Base-by-base conservation (phyloP, 2,113 vertebrate species). In the Egretta garzetta region DNA sequence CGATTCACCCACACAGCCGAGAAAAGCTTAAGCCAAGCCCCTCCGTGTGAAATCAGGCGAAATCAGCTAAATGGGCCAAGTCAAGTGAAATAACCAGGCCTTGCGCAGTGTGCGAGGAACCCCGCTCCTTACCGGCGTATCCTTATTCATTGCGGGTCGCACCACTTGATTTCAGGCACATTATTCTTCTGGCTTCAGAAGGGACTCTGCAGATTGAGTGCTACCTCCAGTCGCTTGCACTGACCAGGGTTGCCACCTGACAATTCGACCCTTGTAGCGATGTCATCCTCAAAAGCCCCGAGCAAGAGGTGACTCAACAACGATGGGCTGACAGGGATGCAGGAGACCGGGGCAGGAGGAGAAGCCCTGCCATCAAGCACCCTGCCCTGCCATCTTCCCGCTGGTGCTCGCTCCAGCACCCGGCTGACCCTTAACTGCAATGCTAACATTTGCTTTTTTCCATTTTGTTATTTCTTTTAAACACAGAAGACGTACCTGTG, bases 71-170 rank as follows among this genome's bases (percentile, higher is more conserved):
- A 91, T 55, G 5, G 2, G 39, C 45, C 63, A 47, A 88, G 67
- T 11, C 33, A 35, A 77, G 87, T 23, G 68, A 56, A 89, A 89
- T 45, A 88, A 86, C 16, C 8, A 55, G 33, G 35, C 49, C 20
- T 37, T 1, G 2, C 23, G 1, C 3, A 4, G 14, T 12, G 39
- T 8, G 8, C 0, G 0, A 53, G 58, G 58, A 80, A 64, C 62
- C 23, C 80, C 16, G 62, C 56, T 92, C 71, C 90, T 72, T 32
- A 33, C 16, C 3, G 0, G 14, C 5, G 4, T 1, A 17, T 59
- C 59, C 80, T 50, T 19, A 64, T 26, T 64, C 85, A 50, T 8
- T 0, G 0, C 0, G 10, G 88, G 37, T 76, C 56, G 30, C 53
- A 13, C 12, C 0, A 2, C 45, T 72, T 60, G 32, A 75, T 68